Evolutionary conservation across 2,888 invertebrate genomes (phyloP).

Genomic region (Quadroppia sp.): DNA sequence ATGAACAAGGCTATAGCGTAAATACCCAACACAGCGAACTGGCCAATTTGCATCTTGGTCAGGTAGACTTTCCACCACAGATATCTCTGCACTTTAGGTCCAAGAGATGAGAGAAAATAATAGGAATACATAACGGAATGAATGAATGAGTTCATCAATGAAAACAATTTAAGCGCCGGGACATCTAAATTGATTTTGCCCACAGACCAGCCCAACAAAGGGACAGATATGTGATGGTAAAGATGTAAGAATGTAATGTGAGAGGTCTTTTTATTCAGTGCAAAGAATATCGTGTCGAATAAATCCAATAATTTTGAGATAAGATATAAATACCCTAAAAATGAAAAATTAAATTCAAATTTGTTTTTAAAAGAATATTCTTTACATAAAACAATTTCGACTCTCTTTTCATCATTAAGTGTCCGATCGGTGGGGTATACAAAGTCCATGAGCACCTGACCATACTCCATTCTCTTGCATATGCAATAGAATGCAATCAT

Average conservation of each 20-base stretch:
- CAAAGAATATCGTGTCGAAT: constrained; percentile 37
- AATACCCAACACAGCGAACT: constrained; percentile 5
- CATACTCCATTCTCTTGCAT: neutral
- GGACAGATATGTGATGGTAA: constrained; percentile 38
- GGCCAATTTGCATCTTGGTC: constrained; percentile 32
- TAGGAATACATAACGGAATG: constrained; percentile 38
- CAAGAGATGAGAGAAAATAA: constrained; percentile 21
- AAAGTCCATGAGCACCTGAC: neutral
- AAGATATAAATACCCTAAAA: neutral
- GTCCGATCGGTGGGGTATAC: neutral
- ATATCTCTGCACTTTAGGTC: constrained; percentile 15
- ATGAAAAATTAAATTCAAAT: too few species aligned
- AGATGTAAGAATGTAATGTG: constrained; percentile 36
- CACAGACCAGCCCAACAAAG: constrained; percentile 21
- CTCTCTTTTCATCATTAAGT: neutral
- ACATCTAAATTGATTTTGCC: neutral
- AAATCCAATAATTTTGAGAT: constrained; percentile 11
- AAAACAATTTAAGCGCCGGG: constrained; percentile 1
- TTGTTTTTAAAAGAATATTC: neutral
- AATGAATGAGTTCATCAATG: constrained; percentile 33
- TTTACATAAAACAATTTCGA: neutral
- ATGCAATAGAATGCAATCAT: neutral
- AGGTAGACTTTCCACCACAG: constrained; percentile 39
- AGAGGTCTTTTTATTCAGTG: constrained; percentile 15
- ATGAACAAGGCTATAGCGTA: constrained; percentile 24